A percentile compares a stretch with the other conserved stretches of the same genome.
Evolutionary conservation across 2,113 vertebrate genomes (phyloP).

Genomic region (Parus major): DNA sequence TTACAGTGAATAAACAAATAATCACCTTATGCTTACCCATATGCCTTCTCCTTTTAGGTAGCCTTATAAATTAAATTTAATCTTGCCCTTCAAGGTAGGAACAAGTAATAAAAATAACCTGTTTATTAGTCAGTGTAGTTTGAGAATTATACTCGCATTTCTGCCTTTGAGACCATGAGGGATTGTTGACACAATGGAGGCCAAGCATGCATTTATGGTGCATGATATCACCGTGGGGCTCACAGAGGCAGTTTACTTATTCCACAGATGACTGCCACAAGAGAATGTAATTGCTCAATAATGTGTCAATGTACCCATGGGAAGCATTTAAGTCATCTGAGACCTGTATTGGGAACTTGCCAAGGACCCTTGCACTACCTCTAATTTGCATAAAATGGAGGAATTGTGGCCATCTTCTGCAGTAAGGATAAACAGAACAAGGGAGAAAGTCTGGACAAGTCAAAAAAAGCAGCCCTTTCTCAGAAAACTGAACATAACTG

Average conservation of each 20-base stretch:
- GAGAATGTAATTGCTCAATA: slow-evolving; percentile 69
- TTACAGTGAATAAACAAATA: neutral
- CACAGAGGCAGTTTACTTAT: slow-evolving; percentile 46
- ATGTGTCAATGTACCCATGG: slow-evolving; percentile 35
- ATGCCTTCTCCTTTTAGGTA: neutral
- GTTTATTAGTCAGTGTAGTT: neutral
- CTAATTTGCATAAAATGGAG: neutral
- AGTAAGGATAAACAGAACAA: neutral
- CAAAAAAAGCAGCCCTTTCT: neutral
- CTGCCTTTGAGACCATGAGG: slow-evolving; percentile 14
- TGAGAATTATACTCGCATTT: neutral
- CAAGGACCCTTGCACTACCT: slow-evolving; percentile 19
- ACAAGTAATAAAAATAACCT: neutral
- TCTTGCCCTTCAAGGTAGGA: neutral
- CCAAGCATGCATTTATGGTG: slow-evolving; percentile 44
- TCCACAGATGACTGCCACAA: slow-evolving; percentile 62
- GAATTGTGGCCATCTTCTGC: neutral
- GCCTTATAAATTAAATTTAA: neutral
- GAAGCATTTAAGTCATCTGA: slow-evolving; percentile 56
- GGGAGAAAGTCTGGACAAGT: neutral
- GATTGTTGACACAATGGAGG: slow-evolving; percentile 53
- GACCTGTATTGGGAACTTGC: slow-evolving; percentile 38
- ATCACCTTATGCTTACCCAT: neutral
- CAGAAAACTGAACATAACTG: neutral
- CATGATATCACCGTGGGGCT: slow-evolving; percentile 52